Evolutionary conservation across 1,140 invertebrate genomes (phyloP).

Genomic region (Hormaphis cornu): DNA sequence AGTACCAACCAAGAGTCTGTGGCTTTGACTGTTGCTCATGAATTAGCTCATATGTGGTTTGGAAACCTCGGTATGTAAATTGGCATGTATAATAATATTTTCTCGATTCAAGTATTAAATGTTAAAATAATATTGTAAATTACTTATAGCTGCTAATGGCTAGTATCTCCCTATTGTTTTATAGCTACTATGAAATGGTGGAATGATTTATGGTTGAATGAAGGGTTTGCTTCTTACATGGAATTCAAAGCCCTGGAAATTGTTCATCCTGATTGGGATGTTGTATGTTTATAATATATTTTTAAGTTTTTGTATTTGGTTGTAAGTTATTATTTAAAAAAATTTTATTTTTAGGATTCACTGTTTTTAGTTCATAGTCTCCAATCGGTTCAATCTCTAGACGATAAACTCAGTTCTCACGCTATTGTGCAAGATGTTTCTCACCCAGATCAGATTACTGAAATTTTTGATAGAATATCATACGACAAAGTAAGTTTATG

Average conservation of each 20-base stretch:
- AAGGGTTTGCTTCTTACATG: constrained; percentile 83
- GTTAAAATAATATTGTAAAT: too few relatives aligned
- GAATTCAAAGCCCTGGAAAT: constrained; percentile 65
- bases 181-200: constrained; percentile 84
- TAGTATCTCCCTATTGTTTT: constrained; percentile 4
- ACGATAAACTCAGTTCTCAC: constrained; percentile 75
- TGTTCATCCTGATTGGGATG: constrained; percentile 69
- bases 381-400: constrained; percentile 62
- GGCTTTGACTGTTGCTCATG: constrained; percentile 74
- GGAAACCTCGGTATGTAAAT: constrained; percentile 61
- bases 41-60: constrained; percentile 89
- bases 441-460: constrained; percentile 81
- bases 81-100: neutral
- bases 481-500: constrained; percentile 68
- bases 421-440: constrained; percentile 73
- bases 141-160: too few relatives aligned
- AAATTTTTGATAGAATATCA: constrained; percentile 85
- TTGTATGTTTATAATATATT: constrained; percentile 50
- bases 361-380: constrained; percentile 41
- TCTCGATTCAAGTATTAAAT: too few relatives aligned
- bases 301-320: neutral
- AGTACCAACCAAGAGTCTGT: constrained; percentile 65
- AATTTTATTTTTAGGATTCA: constrained; percentile 32
- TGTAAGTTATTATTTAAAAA: neutral
- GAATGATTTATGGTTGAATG: constrained; percentile 87